Percentiles rank a stretch among this genome's conserved stretches.
These are phyloP conservation scores for Cnemophilus loriae DNA, from an alignment of 2,113 vertebrate species.

Conservation along the genomic window DNA sequence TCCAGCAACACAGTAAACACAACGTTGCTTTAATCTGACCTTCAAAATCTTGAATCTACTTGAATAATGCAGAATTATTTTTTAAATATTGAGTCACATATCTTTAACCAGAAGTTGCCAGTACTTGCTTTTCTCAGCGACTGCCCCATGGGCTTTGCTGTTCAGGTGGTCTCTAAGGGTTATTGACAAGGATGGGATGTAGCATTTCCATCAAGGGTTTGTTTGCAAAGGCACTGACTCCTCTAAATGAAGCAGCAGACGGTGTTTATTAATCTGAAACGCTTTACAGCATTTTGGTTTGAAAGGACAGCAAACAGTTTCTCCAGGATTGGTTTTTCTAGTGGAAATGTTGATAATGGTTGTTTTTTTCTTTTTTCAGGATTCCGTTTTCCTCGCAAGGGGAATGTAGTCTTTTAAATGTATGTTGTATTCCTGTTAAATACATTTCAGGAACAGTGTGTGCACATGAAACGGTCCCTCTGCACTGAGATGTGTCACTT, in stretches of 20 bases:
- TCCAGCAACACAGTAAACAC: background rate
- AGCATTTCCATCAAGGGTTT: background rate
- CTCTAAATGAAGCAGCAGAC: background rate
- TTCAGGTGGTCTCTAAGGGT: too few relatives aligned
- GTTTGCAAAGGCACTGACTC: background rate
- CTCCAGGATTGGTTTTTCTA: background rate
- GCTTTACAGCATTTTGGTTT: background rate
- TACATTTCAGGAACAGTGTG: background rate
- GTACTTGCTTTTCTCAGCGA: background rate
- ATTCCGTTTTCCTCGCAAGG: background rate
- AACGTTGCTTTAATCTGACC: background rate
- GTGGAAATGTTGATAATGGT: background rate
- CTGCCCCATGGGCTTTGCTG: background rate
- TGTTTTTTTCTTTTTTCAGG: background rate
- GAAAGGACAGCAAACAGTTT: background rate
- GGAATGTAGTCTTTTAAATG: background rate
- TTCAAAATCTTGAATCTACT: background rate
- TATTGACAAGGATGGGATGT: background rate
- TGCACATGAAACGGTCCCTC: background rate
- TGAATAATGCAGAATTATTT: background rate
- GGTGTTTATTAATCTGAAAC: background rate
- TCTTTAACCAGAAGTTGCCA: background rate
- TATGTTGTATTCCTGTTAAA: background rate
- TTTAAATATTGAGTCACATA: background rate
- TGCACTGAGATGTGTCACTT: background rate